Evolutionary conservation across 2,113 vertebrate genomes (phyloP), one percentile per base, ranked within the genome.

Genomic region (Petrocephalus zakoni): DNA sequence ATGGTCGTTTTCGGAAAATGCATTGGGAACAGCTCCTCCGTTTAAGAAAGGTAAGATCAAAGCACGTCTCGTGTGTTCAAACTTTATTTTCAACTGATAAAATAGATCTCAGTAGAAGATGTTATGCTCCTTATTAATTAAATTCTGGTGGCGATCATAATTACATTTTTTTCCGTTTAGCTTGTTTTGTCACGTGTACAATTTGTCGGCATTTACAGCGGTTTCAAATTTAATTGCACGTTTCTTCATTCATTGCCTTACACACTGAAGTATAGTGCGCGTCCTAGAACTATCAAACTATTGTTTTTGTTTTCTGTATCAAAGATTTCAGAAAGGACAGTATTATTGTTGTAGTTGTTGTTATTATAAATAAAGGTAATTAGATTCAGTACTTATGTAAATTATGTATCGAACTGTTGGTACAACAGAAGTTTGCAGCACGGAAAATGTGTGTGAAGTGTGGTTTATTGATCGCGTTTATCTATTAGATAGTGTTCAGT

Each of bases 1-100:
- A 81, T 46, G 56, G 3, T 61, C 47, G 47, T 87, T 49, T 89
- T 52, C 83, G 78, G 92, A 75, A 88, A 88, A 93, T 94, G 91
- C 91, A 89, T 58, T 92, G 92, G 88, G 92, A 94, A 86, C 88
- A 92, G 15, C 49, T 88, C 22, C 81, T 90, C 85, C 92, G 72
- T 52, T 90, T 85, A 11, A 81, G 84, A 72, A 91, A 91, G 72
- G 89, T 55, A 90, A 83, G 93, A 87, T 21, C 37, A 55, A 34
- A 22, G 49, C 46, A 6, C 85, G 11, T 19, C 13, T 25, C 42
- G 22, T 85, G 5, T 2, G 47, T 85, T n/a, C 15, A 85, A 29
- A 29, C 47, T 25, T 52, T 85, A 55, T 85, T 85, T 51, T 25
- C n/a, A 9, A 15, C n/a, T 55, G 8, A 46, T 37, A 56, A 86